Evolutionary conservation across 2,113 vertebrate species (phyloP), one percentile per base, ranked within the genome.

Genomic region (Leucoraja erinaceus): DNA sequence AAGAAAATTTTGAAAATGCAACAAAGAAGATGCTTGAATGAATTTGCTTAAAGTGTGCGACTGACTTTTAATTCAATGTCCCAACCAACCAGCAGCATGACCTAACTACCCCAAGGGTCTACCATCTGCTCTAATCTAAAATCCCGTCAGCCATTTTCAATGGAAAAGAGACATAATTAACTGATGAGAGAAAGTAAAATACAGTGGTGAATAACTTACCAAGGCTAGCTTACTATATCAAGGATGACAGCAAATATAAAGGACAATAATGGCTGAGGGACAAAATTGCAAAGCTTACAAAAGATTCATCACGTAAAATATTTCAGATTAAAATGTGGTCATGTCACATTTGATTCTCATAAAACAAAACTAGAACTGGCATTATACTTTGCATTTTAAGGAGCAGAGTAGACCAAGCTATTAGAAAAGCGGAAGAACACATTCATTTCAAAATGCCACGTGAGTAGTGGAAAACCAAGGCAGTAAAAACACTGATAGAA

Each of bases 71-170:
- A 74, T 74, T 10, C 33, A 91, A 47, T 70, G 90, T 91, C 68
- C 68, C 14, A 91, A 72, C 68, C 90, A 70, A 72, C 33, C 28
- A 72, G 33, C 68, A 91, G 90, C 68, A 47, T 38, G 28, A 74
- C 5, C 3, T 22, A 70, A 54, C 31, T 74, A 68, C 90, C 90
- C 90, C 68, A 91, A 31, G 90, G 22, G 68, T 91, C 16, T 20
- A 91, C 90, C 90, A 91, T 22, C 90, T 91, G 90, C 68, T 91
- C n/a, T 38, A 33, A 70, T 38, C 68, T 18, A 91, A 54, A 33
- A 72, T 72, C 20, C 90, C 68, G 66, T 91, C 66, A 12, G 90
- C 33, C 66, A 74, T 25, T 68, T 74, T 91, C 66, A 74, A 25
- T 22, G 68, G 33, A 38, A 47, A 91, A 72, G 33, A 72, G 66